These are phyloP conservation scores for Schizotus pectinicornis DNA, from an alignment of 2,888 invertebrate genomes.

Conservation along the genomic window DNA sequence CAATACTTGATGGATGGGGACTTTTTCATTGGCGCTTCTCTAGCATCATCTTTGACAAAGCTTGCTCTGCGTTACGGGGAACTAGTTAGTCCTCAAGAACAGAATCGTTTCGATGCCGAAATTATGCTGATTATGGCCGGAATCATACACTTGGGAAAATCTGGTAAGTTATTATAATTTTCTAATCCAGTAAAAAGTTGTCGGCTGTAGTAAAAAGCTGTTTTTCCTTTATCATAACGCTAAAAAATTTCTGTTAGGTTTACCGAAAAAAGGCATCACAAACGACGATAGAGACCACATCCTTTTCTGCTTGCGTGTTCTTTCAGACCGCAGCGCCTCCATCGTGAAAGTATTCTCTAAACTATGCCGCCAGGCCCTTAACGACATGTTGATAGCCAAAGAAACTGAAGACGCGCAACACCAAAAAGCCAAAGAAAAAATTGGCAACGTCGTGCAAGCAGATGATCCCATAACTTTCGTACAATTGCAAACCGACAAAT, in stretches of 20 bases:
- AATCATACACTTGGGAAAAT: slow-evolving; percentile 85
- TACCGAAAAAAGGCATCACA: slow-evolving; percentile 81
- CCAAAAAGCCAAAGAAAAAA: slow-evolving; percentile 71
- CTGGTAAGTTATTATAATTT: slow-evolving; percentile 59
- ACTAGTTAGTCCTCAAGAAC: slow-evolving; percentile 54
- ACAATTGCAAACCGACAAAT: slow-evolving; percentile 69
- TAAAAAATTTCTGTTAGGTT: slow-evolving; percentile 49
- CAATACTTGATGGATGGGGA: slow-evolving; percentile 93
- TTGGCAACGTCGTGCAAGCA: slow-evolving; percentile 74
- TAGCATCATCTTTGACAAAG: slow-evolving; percentile 91
- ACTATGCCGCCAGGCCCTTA: slow-evolving; percentile 78
- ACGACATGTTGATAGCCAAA: slow-evolving; percentile 83
- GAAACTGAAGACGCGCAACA: slow-evolving; percentile 71
- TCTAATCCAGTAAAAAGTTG: no score
- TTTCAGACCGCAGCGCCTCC: slow-evolving; percentile 71
- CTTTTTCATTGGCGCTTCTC: slow-evolving; percentile 92
- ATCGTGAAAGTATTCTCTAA: slow-evolving; percentile 75
- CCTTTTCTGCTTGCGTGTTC: slow-evolving; percentile 77
- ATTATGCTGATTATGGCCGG: slow-evolving; percentile 89
- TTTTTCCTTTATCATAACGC: slow-evolving; percentile 25
- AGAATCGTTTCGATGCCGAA: slow-evolving; percentile 73
- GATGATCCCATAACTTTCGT: slow-evolving; percentile 86
- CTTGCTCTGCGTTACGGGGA: slow-evolving; percentile 77
- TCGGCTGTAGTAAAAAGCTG: no score
- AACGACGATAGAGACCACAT: slow-evolving; percentile 94